Conservation (phyloP, 2,888 invertebrate species). For the Luperina testacea region DNA sequence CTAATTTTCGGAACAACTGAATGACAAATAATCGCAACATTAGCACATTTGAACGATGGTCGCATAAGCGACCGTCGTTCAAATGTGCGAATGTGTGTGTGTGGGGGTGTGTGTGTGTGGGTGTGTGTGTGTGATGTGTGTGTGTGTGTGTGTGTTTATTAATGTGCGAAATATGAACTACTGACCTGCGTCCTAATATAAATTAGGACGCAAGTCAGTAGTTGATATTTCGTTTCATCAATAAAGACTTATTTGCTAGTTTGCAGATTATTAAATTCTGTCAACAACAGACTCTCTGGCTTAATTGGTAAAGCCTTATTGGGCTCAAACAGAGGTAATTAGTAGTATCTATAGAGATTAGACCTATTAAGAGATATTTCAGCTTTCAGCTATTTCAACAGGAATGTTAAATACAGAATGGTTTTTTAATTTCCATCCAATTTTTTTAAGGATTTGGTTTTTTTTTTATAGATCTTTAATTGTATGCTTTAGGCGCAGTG, state of each 20-base stretch:
- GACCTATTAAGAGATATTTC: slow-evolving; percentile 1
- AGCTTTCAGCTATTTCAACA: not conserved
- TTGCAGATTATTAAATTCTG: slow-evolving; percentile 30
- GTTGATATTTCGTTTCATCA: not conserved
- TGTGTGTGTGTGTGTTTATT: too few relatives aligned
- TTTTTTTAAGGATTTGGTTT: too few relatives aligned
- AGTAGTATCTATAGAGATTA: slow-evolving; percentile 14
- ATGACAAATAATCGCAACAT: not conserved
- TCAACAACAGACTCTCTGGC: slow-evolving; percentile 35
- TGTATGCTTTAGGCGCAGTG: too few relatives aligned
- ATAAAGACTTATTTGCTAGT: slow-evolving; percentile 10
- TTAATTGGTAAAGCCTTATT: slow-evolving; percentile 39
- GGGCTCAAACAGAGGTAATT: slow-evolving; percentile 19
- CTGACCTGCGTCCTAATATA: too few relatives aligned
- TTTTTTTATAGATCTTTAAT: too few relatives aligned
- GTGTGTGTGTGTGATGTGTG: too few relatives aligned
- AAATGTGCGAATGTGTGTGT: too few relatives aligned
- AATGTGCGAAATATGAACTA: too few relatives aligned
- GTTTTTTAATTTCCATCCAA: too few relatives aligned
- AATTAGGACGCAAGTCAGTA: not conserved
- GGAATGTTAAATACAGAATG: too few relatives aligned
- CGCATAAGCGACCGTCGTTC: too few relatives aligned
- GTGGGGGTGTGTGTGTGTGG: too few relatives aligned
- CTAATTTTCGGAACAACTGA: not conserved
- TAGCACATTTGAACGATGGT: not conserved